Evolutionary conservation across 2,113 vertebrate species (phyloP), one percentile per base, ranked within the genome.

Genomic region (Apeltes quadracus): DNA sequence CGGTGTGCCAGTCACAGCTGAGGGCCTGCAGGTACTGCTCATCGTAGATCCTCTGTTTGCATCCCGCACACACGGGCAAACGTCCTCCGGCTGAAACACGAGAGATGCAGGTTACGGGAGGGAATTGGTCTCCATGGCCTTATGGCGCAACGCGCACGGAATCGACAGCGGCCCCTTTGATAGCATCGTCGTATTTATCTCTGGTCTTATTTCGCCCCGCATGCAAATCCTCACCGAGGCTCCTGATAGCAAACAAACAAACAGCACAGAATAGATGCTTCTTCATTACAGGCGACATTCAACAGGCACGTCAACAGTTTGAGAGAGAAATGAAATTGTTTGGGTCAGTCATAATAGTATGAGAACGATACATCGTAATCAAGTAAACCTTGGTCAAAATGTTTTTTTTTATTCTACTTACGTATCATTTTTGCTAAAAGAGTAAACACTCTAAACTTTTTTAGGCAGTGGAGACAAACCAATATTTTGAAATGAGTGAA

Each of bases 11-110:
- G 92, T 98, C 95, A 0, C 90, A 90, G 56, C 88, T 93, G 87
- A 98, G 94, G 2, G 98, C 97, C 93, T 98, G 97, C 76, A 99
- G 95, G 87, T 97, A 99, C 91, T 96, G 96, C 72, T 96, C 96
- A 9, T 99, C 97, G 48, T 94, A 97, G 93, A 99, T 98, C 87
- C 92, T 93, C 85, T 94, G 94, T 90, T 93, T 90, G 18, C 98
- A 99, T 88, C 96, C 96, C 1, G 96, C 94, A 91, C 98, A 99
- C 87, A 95, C 85, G 11, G 97, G 97, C 93, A 98, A 92, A 78
- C 95, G 91, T 39, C 92, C 94, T 77, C 94, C 95, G 88, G 94
- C 86, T 91, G 84, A 3, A 75, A 78, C 59, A 14, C 38, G 4
- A 27, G 41, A 63, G 39, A 86, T 16, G 81, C 20, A 61, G 55